Conservation (phyloP, 2,113 vertebrate genomes). For the Dasyurus viverrinus region DNA sequence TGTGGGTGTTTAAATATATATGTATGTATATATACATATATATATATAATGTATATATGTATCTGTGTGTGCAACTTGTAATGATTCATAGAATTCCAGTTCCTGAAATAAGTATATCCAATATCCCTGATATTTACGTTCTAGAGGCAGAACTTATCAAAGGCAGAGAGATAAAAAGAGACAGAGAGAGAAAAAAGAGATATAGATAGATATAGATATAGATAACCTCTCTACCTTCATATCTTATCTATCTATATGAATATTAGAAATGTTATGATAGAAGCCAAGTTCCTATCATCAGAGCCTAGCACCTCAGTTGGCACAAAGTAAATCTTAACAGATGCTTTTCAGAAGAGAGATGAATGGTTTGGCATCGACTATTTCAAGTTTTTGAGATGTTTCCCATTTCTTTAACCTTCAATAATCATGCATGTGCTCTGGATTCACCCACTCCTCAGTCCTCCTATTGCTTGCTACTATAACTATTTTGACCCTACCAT, state of each 20-base stretch:
- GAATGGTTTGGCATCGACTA: not conserved
- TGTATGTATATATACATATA: rapidly evolving
- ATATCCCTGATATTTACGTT: not conserved
- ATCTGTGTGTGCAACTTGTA: not conserved
- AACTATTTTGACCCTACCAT: not conserved
- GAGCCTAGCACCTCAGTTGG: not conserved
- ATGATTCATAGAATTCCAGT: not conserved
- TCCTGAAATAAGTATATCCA: not conserved
- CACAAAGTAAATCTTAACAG: not conserved
- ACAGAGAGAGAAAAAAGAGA: not conserved
- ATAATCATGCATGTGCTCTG: not conserved
- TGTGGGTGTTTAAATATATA: no score
- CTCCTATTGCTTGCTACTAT: not conserved
- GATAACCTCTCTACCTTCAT: not conserved
- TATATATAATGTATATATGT: not conserved
- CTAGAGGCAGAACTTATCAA: not conserved
- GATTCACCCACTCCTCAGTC: not conserved
- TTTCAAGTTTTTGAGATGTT: not conserved
- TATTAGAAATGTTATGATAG: not conserved
- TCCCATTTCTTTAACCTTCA: not conserved
- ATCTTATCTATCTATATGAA: not conserved
- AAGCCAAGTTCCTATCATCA: not conserved
- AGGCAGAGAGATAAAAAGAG: not conserved
- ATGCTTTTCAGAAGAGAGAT: not conserved
- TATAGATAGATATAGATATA: not conserved